These are phyloP conservation scores for Tympanuchus pallidicinctus DNA, from an alignment of 2,113 vertebrate species.

Conservation along the genomic window DNA sequence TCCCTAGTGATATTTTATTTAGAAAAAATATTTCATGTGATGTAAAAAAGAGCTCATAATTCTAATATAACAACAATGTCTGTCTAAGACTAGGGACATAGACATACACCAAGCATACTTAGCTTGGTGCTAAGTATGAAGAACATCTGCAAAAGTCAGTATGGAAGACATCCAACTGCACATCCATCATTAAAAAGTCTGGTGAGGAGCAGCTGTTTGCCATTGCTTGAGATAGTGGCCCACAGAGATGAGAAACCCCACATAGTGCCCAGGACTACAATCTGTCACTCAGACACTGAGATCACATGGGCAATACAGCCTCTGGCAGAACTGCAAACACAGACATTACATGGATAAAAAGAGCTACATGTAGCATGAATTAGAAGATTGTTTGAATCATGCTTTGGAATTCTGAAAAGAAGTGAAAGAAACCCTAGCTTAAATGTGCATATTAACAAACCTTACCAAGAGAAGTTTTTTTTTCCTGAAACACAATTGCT, in stretches of 20 bases:
- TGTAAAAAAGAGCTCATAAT: not conserved
- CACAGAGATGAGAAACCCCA: not conserved
- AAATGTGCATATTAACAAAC: not conserved
- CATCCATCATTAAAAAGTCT: not conserved
- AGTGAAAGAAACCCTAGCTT: not conserved
- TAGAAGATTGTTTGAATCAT: not conserved
- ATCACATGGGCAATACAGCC: fast-evolving
- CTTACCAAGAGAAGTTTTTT: not conserved
- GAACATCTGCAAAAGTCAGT: not conserved
- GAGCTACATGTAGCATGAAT: not conserved
- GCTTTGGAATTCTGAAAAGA: not conserved
- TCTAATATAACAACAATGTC: not conserved
- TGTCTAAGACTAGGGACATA: not conserved
- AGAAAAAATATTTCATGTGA: not conserved
- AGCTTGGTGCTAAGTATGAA: not conserved
- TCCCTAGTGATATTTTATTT: not conserved
- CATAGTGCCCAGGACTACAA: not conserved
- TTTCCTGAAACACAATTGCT: not conserved
- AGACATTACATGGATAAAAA: not conserved
- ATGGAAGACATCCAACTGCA: not conserved
- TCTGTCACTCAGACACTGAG: not conserved
- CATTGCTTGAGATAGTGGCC: not conserved
- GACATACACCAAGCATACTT: no score
- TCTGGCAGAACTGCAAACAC: not conserved
- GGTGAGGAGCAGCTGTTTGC: not conserved